Conservation (phyloP, 2,113 vertebrate species). For the Fregata magnificens region DNA sequence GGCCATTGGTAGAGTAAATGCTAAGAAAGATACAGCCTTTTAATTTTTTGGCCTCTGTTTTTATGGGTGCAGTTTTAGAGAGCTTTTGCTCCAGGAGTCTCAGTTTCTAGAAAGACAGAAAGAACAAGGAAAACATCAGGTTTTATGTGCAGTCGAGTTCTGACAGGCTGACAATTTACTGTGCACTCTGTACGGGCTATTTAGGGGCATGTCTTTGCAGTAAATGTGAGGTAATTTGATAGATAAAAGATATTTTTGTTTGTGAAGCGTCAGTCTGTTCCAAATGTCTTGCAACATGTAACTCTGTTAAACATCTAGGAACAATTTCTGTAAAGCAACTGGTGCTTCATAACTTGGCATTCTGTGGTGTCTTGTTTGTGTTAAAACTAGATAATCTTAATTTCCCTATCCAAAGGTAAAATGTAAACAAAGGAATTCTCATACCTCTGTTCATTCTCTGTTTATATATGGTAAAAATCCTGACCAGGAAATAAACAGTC, state of each 20-base stretch:
- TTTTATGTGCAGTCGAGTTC: neutral
- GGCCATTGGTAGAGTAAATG: neutral
- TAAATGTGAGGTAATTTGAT: neutral
- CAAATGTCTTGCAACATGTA: neutral
- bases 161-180: neutral
- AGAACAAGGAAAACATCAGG: neutral
- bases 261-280: neutral
- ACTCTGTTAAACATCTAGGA: neutral
- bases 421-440: neutral
- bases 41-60: neutral
- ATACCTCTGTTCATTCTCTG: neutral
- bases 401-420: neutral
- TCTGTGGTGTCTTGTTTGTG: neutral
- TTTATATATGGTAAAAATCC: neutral
- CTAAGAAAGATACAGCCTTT: neutral
- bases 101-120: neutral
- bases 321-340: neutral
- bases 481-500: neutral
- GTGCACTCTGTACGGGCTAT: neutral
- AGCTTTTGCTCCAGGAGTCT: neutral
- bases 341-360: neutral
- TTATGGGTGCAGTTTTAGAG: neutral
- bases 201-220: neutral
- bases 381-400: neutral
- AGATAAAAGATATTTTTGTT: constrained; percentile 1